Evolutionary conservation across 1,140 invertebrate genomes (phyloP).

Genomic region (Drosophila melanogaster): Release_6_plus_ISO1_MT NC_004354.4:3299501-3300000

Average conservation of each 20-base stretch:
- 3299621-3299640: conserved; percentile 44
- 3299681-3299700: conserved; percentile 68
- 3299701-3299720: conserved; percentile 25
- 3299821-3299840: conserved; percentile 32
- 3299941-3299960: not conserved
- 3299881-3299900: not conserved
- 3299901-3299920: conserved; percentile 31
- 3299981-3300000: conserved; percentile 9
- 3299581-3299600: not conserved
- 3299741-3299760: conserved; percentile 7
- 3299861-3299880: not conserved
- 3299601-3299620: conserved; percentile 35
- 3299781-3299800: not conserved
- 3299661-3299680: conserved; percentile 19
- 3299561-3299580: too few species aligned
- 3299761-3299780: not conserved
- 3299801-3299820: conserved; percentile 1
- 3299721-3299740: conserved; percentile 25
- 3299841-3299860: conserved; percentile 38
- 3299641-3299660: conserved; percentile 38
- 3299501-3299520: not conserved
- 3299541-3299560: not conserved
- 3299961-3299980: conserved; percentile 34
- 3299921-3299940: conserved; percentile 21
- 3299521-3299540: not conserved